Evolutionary conservation across 2,113 vertebrate genomes (phyloP).

Genomic region (Rana temporaria): DNA sequence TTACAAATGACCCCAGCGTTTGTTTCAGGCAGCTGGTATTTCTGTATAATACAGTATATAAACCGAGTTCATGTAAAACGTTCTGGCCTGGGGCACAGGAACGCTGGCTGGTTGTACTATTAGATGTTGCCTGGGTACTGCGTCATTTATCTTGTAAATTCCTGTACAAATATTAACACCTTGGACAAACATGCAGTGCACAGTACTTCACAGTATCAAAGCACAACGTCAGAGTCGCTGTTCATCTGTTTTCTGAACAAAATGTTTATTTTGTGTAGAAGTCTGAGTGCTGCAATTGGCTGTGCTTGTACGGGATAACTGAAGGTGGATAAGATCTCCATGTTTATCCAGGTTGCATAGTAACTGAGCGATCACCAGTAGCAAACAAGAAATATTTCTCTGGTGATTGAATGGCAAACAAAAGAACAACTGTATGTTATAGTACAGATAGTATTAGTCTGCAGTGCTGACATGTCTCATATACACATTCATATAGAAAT

Average conservation of each 20-base stretch:
- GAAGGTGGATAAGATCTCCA: fast-evolving
- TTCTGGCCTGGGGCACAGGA: background rate
- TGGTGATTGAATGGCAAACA: background rate
- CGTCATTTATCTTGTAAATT: constrained; percentile 71
- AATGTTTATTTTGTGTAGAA: constrained; percentile 42
- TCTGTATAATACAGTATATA: too few relatives aligned
- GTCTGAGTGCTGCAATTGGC: background rate
- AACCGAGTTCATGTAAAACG: too few relatives aligned
- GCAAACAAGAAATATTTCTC: background rate
- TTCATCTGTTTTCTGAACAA: constrained; percentile 58
- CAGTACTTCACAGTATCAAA: constrained; percentile 61
- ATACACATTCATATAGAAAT: background rate
- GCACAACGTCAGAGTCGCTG: constrained; percentile 58
- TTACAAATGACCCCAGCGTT: too few relatives aligned
- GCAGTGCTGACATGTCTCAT: background rate
- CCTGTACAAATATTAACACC: constrained; percentile 71
- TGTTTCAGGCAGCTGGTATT: too few relatives aligned
- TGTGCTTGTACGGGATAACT: fast-evolving
- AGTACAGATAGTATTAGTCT: background rate
- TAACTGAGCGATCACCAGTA: fast-evolving
- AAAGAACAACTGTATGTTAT: constrained; percentile 3
- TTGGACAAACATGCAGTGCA: constrained; percentile 72
- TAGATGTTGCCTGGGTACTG: constrained; percentile 62
- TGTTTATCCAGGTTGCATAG: fast-evolving
- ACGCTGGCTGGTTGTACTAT: background rate